Conservation (phyloP, 2,888 invertebrate species). For the Cryptosula pallasiana region DNA sequence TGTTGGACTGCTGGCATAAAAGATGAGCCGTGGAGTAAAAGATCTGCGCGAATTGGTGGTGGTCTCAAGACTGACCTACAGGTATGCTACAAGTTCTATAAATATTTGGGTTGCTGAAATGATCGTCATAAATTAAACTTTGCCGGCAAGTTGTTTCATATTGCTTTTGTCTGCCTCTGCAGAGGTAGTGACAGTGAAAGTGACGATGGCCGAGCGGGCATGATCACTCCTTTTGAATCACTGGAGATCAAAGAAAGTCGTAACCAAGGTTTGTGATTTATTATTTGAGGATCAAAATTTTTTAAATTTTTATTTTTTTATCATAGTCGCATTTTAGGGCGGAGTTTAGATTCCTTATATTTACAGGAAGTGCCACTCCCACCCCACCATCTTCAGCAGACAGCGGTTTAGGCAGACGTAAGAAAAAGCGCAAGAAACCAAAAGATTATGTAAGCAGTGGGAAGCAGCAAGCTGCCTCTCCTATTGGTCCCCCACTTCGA, state of each 20-base stretch:
- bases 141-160: not conserved
- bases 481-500: not conserved
- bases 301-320: too few relatives aligned
- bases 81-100: not conserved
- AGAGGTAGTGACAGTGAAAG: constrained; percentile 23
- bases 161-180: not conserved
- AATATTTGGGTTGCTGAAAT: too few relatives aligned
- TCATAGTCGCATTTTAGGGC: too few relatives aligned
- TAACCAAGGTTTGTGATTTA: too few relatives aligned
- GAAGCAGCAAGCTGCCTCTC: not conserved
- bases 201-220: constrained; percentile 12
- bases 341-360: too few relatives aligned
- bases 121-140: too few relatives aligned
- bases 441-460: not conserved
- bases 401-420: constrained; percentile 9
- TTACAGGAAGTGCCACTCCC: constrained; percentile 8
- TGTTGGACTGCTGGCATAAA: not conserved
- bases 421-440: constrained; percentile 1
- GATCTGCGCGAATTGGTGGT: constrained; percentile 51
- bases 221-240: constrained; percentile 21
- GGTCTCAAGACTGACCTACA: constrained; percentile 46
- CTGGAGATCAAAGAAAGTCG: not conserved
- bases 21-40: constrained; percentile 48
- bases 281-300: too few relatives aligned
- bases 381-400: constrained; percentile 18